Conservation (phyloP, 1,140 invertebrate genomes). For the Lasioglossum albipes region DNA sequence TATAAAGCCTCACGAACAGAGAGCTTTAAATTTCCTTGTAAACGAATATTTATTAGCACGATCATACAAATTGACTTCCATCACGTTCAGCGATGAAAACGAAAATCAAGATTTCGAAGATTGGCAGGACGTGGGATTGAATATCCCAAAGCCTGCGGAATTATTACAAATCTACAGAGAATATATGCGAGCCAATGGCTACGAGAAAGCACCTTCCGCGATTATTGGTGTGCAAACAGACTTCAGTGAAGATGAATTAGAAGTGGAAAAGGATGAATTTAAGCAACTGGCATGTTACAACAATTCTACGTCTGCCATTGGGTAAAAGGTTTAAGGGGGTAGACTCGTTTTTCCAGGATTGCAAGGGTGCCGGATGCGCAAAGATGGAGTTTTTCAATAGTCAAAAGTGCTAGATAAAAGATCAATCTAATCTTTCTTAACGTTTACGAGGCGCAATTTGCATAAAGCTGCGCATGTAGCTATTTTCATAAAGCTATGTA, state of each 20-base stretch:
- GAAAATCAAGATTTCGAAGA: slow-evolving; percentile 96
- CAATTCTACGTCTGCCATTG: background rate
- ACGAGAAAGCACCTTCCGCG: slow-evolving; percentile 71
- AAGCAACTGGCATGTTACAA: slow-evolving; percentile 67
- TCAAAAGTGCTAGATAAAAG: too few relatives aligned
- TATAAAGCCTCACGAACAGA: slow-evolving; percentile 91
- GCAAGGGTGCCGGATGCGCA: too few relatives aligned
- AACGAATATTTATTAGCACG: slow-evolving; percentile 92
- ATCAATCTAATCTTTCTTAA: too few relatives aligned
- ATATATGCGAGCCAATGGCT: slow-evolving; percentile 80
- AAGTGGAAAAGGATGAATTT: slow-evolving; percentile 77
- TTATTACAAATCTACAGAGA: slow-evolving; percentile 89
- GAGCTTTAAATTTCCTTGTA: slow-evolving; percentile 92
- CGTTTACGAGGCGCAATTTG: too few relatives aligned
- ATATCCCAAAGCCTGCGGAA: slow-evolving; percentile 90
- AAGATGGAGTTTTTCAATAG: too few relatives aligned
- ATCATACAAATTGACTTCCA: slow-evolving; percentile 93
- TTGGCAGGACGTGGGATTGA: slow-evolving; percentile 95
- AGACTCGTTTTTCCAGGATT: too few relatives aligned
- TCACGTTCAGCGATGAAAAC: slow-evolving; percentile 96
- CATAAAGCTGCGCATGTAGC: too few relatives aligned
- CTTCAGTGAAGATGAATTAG: slow-evolving; percentile 33
- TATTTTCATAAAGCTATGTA: too few relatives aligned
- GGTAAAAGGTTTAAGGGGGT: background rate
- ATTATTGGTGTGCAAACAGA: slow-evolving; percentile 77